A percentile compares a stretch with the other conserved stretches of the same genome.
phyloP scores from a whole-genome alignment of 2,888 invertebrate species.

The Oithona nana region DNA sequence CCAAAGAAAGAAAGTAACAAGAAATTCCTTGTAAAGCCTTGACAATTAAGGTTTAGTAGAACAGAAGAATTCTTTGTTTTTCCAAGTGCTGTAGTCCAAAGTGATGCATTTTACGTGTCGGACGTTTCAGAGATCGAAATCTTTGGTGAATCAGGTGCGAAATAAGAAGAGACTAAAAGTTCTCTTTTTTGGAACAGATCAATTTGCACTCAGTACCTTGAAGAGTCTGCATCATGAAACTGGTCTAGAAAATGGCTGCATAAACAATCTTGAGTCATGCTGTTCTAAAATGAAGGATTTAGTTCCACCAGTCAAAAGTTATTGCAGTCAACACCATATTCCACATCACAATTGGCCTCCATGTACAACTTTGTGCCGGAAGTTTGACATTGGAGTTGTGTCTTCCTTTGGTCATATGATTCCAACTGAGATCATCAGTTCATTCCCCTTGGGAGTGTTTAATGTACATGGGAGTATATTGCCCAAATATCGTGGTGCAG shows the following conservation, averaged over 20 bases:
- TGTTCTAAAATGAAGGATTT: neutral
- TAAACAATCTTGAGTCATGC: neutral
- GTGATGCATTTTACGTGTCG: too few relatives aligned
- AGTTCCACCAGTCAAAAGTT: neutral
- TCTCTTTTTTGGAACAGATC: conserved; percentile 72
- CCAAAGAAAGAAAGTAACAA: too few relatives aligned
- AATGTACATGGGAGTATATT: conserved; percentile 33
- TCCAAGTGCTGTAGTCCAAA: too few relatives aligned
- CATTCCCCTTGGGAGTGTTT: conserved; percentile 46
- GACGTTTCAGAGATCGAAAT: too few relatives aligned
- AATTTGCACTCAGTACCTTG: conserved; percentile 56
- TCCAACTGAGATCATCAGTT: conserved; percentile 47
- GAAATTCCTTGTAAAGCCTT: too few relatives aligned
- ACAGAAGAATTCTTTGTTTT: too few relatives aligned
- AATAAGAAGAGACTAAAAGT: too few relatives aligned
- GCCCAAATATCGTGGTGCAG: conserved; percentile 32
- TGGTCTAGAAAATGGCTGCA: neutral
- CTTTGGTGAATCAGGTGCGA: too few relatives aligned
- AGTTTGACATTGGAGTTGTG: conserved; percentile 68
- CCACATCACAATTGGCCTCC: conserved; percentile 14
- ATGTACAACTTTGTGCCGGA: conserved; percentile 21
- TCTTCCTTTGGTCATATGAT: conserved; percentile 86
- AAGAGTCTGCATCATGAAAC: conserved; percentile 26
- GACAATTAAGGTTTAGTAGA: too few relatives aligned
- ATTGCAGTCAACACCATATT: neutral